Evolutionary conservation across 2,113 vertebrate genomes (phyloP).

Genomic region (Axis porcinus): DNA sequence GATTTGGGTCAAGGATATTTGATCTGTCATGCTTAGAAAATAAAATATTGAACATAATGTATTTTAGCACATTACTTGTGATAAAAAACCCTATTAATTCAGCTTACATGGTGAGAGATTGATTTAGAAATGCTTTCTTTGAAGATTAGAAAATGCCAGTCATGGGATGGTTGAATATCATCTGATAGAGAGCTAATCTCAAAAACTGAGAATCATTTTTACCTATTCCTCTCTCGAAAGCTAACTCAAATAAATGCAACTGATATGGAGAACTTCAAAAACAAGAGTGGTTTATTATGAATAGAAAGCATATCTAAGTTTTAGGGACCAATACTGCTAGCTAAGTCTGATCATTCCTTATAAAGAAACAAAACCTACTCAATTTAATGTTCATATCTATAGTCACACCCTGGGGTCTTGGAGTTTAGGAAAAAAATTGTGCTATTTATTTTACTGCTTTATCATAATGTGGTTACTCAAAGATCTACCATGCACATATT

Average conservation of each 20-base stretch:
- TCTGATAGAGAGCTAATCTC: neutral
- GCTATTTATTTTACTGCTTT: neutral
- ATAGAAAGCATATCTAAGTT: neutral
- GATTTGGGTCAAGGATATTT: neutral
- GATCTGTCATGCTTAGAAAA: neutral
- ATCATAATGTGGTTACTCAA: neutral
- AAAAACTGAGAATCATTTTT: neutral
- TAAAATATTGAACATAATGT: neutral
- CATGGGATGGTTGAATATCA: neutral
- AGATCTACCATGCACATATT: neutral
- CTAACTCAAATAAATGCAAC: neutral
- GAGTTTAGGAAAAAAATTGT: neutral
- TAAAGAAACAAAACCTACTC: neutral
- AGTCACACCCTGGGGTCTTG: neutral
- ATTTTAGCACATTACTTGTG: neutral
- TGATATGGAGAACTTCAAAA: neutral
- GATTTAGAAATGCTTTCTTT: neutral
- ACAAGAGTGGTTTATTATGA: neutral
- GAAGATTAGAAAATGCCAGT: neutral
- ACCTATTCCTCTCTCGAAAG: neutral
- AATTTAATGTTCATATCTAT: neutral
- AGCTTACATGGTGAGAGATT: neutral
- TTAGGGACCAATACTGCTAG: neutral
- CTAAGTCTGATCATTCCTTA: neutral
- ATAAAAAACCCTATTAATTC: slow-evolving; percentile 15